phyloP scores from a whole-genome alignment of 2,888 invertebrate species.

The Spisula solida region DNA sequence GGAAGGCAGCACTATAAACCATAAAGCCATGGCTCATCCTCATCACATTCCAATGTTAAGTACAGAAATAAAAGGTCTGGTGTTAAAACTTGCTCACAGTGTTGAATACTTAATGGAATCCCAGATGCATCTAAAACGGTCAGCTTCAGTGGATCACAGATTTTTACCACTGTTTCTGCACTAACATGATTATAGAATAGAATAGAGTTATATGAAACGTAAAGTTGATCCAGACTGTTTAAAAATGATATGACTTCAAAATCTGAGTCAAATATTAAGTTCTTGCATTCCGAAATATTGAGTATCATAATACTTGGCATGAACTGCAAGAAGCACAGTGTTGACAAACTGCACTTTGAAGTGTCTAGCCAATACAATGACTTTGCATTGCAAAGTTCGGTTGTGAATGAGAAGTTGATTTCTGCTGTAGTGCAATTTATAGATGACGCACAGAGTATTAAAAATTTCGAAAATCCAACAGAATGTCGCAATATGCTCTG shows the following conservation, averaged over 20 bases:
- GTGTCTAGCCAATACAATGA: constrained; percentile 42
- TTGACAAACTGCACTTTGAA: constrained; percentile 29
- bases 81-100: constrained; percentile 38
- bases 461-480: constrained; percentile 21
- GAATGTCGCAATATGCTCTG: constrained; percentile 28
- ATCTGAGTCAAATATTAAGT: constrained; percentile 40
- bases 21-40: constrained; percentile 40
- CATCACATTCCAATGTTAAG: constrained; percentile 25
- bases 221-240: constrained; percentile 37
- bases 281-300: constrained; percentile 42
- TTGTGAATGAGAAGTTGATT: constrained; percentile 25
- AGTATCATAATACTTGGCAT: constrained; percentile 39
- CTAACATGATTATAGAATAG: too few species aligned
- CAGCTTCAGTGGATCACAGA: constrained; percentile 40
- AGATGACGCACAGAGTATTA: constrained; percentile 24
- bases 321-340: constrained; percentile 39
- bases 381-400: not conserved
- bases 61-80: constrained; percentile 38
- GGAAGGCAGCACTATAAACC: too few species aligned
- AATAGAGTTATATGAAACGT: constrained; percentile 41
- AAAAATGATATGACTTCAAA: constrained; percentile 40
- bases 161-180: constrained; percentile 34
- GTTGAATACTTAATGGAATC: constrained; percentile 40
- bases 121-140: constrained; percentile 50
- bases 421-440: not conserved